These are phyloP conservation scores for mouse (Mus musculus) DNA, from an alignment of 2,113 vertebrate genomes.

Conservation along the genomic window DNA sequence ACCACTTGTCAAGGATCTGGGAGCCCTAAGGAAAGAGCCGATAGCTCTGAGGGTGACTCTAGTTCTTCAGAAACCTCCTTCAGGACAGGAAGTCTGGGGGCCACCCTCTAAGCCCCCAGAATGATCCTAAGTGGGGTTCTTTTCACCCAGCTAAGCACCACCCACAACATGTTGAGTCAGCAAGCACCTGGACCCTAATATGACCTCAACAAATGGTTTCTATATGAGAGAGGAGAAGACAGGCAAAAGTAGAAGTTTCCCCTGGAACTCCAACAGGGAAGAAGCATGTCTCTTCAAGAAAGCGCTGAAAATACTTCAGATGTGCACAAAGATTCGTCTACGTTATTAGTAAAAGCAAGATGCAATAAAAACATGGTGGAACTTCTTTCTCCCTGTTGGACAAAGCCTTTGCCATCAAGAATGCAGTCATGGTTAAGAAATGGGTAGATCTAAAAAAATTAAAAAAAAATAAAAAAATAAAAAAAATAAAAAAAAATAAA, in stretches of 20 bases:
- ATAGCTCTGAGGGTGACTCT: neutral
- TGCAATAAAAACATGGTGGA: neutral
- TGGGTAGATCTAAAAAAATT: too few species aligned
- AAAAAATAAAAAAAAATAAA: too few species aligned
- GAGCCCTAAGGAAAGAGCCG: neutral
- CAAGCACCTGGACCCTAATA: neutral
- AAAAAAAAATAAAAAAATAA: too few species aligned
- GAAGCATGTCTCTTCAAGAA: neutral
- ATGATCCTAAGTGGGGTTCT: too few species aligned
- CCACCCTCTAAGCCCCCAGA: too few species aligned
- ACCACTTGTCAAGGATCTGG: neutral
- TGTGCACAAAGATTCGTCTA: neutral
- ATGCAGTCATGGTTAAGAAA: neutral
- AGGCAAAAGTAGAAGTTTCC: neutral
- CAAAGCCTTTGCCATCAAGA: neutral
- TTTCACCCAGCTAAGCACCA: neutral
- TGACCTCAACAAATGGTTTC: neutral
- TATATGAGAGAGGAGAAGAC: neutral
- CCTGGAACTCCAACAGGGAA: neutral
- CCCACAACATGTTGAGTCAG: neutral
- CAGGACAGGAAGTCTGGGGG: neutral
- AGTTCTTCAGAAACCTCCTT: neutral
- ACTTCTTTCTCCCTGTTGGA: neutral
- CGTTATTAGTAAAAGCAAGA: neutral
- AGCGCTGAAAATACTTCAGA: neutral